Evolutionary conservation across 2,888 invertebrate genomes (phyloP).

Genomic region (Drosophila fungiperda): DNA sequence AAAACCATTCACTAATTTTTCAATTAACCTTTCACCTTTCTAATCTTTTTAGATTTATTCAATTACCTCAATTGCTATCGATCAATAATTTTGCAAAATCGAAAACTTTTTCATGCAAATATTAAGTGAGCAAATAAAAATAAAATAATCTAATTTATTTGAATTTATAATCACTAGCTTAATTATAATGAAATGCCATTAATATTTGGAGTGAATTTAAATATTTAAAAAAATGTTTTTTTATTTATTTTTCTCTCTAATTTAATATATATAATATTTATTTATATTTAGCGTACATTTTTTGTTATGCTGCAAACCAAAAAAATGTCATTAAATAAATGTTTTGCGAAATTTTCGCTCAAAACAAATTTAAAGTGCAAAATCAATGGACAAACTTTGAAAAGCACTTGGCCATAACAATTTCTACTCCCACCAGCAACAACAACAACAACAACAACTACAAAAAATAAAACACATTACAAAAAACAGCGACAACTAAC

Average conservation of each 20-base stretch:
- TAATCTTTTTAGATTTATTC: conserved; percentile 2
- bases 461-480: neutral
- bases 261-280: neutral
- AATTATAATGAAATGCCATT: neutral
- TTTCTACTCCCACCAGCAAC: conserved; percentile 61
- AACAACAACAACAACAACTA: conserved; percentile 8
- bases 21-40: conserved; percentile 33
- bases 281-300: neutral
- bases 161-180: neutral
- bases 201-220: neutral
- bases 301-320: neutral
- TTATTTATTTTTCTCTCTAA: neutral
- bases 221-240: neutral
- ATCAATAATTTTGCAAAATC: conserved; percentile 29
- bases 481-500: conserved; percentile 5
- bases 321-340: conserved; percentile 64
- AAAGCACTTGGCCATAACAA: conserved; percentile 38
- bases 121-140: neutral
- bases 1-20: conserved; percentile 15
- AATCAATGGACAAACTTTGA: conserved; percentile 62
- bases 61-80: conserved; percentile 35
- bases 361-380: conserved; percentile 55
- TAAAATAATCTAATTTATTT: neutral
- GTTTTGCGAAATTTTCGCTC: conserved; percentile 28
- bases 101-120: conserved; percentile 14